Percentiles rank a stretch among this genome's conserved stretches.
These are phyloP conservation scores for Microplitis manilae DNA, from an alignment of 2,888 invertebrate species.

Conservation along the genomic window DNA sequence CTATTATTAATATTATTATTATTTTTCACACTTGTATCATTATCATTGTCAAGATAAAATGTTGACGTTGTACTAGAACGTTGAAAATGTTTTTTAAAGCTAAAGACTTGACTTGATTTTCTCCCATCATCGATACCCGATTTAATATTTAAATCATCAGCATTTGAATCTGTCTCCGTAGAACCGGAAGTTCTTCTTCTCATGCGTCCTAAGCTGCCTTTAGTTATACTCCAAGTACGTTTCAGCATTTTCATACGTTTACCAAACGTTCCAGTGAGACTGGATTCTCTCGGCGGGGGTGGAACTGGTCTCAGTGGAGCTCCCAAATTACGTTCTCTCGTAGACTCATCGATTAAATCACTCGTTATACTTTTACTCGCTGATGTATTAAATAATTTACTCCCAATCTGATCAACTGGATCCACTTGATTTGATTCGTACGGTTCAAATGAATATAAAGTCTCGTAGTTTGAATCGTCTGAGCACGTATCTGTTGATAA, in stretches of 20 bases:
- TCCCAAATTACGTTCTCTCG: conserved; percentile 43
- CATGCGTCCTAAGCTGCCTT: conserved; percentile 66
- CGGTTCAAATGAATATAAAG: conserved; percentile 58
- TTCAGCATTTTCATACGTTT: conserved; percentile 65
- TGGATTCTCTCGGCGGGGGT: conserved; percentile 65
- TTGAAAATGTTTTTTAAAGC: conserved; percentile 63
- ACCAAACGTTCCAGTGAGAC: conserved; percentile 63
- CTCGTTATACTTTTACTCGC: neutral
- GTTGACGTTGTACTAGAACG: conserved; percentile 62
- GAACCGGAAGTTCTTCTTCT: conserved; percentile 57
- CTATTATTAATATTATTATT: conserved; percentile 34
- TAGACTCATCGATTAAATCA: conserved; percentile 11
- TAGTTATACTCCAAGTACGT: conserved; percentile 69
- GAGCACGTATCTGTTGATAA: conserved; percentile 58
- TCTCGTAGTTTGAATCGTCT: conserved; percentile 68
- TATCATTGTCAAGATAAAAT: conserved; percentile 64
- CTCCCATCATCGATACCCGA: conserved; percentile 47
- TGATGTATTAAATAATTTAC: neutral
- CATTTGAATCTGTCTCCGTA: conserved; percentile 45
- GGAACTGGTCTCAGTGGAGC: conserved; percentile 63
- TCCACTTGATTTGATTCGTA: conserved; percentile 49
- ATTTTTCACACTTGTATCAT: conserved; percentile 28
- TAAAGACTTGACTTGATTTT: conserved; percentile 48
- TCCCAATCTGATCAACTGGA: neutral
- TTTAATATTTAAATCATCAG: conserved; percentile 44